Conservation (phyloP, 2,113 vertebrate genomes). For the Noctilio leporinus region DNA sequence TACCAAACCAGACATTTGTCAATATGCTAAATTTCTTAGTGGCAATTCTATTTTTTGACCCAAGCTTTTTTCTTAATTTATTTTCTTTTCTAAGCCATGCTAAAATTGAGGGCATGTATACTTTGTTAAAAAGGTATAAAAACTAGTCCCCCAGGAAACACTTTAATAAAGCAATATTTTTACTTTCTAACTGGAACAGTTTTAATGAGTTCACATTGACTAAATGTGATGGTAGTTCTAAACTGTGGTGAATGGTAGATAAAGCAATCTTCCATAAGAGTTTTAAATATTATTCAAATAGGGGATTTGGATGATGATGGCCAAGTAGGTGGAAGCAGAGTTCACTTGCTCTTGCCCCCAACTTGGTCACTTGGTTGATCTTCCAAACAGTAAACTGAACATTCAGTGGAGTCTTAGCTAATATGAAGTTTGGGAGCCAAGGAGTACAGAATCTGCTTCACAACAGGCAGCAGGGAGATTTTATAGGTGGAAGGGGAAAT, state of each 20-base stretch:
- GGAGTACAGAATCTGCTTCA: too few species aligned
- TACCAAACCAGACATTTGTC: slow-evolving; percentile 35
- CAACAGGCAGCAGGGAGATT: too few species aligned
- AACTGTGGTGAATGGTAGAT: background rate
- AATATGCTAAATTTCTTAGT: slow-evolving; percentile 15
- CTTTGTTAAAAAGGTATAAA: background rate
- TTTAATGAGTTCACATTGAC: slow-evolving; percentile 17
- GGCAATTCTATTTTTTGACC: slow-evolving; percentile 7
- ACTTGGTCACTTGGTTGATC: too few species aligned
- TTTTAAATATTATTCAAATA: slow-evolving; percentile 29
- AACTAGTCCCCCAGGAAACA: background rate
- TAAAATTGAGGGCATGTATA: background rate
- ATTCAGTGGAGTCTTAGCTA: too few species aligned
- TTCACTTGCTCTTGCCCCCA: too few species aligned
- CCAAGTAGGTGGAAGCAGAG: too few species aligned
- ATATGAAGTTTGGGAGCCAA: too few species aligned
- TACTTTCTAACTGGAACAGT: background rate
- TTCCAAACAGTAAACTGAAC: too few species aligned
- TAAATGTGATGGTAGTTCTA: background rate
- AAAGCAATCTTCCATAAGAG: background rate
- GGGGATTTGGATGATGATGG: too few species aligned
- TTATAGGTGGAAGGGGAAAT: too few species aligned
- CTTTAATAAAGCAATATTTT: background rate
- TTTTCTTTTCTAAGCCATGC: slow-evolving; percentile 23
- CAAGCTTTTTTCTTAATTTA: slow-evolving; percentile 10